Conservation (phyloP, 1,140 invertebrate species). For the Physella acuta region DNA sequence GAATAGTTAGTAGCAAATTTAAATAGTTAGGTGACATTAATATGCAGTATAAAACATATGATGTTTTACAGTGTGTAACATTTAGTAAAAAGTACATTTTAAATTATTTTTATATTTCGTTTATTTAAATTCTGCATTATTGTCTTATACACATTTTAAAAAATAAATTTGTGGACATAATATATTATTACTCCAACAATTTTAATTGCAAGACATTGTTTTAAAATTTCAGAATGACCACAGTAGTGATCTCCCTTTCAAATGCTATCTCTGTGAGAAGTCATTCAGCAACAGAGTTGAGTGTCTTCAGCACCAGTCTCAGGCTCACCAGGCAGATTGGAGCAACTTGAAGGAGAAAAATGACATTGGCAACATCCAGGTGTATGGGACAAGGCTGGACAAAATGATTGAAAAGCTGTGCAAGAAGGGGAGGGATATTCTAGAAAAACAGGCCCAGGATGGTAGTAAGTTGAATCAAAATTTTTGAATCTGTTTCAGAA, state of each 20-base stretch:
- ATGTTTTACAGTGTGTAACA: too few relatives aligned
- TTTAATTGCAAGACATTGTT: too few relatives aligned
- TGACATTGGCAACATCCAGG: conserved; percentile 44
- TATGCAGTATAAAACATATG: too few relatives aligned
- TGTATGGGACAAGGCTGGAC: conserved; percentile 48
- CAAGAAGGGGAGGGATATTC: conserved; percentile 61
- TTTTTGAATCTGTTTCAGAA: neutral
- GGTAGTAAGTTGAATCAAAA: conserved; percentile 20
- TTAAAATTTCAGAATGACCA: neutral
- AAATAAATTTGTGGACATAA: too few relatives aligned
- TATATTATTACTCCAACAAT: too few relatives aligned
- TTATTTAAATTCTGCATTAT: too few relatives aligned
- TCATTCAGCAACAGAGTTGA: conserved; percentile 78
- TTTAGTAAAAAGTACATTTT: too few relatives aligned
- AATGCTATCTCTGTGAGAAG: conserved; percentile 88
- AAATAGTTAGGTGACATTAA: too few relatives aligned
- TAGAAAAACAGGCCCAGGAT: conserved; percentile 44
- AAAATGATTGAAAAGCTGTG: conserved; percentile 48
- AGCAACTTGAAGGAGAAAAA: conserved; percentile 53
- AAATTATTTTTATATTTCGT: too few relatives aligned
- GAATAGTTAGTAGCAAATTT: too few relatives aligned
- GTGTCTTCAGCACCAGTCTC: conserved; percentile 78
- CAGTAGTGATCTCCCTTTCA: conserved; percentile 68
- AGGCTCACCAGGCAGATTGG: conserved; percentile 66
- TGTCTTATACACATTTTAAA: too few relatives aligned